Percentiles rank a stretch among this genome's conserved stretches.
phyloP scores from a whole-genome alignment of 2,113 vertebrate genomes.

The Pseudolaguvia tuberculata region DNA sequence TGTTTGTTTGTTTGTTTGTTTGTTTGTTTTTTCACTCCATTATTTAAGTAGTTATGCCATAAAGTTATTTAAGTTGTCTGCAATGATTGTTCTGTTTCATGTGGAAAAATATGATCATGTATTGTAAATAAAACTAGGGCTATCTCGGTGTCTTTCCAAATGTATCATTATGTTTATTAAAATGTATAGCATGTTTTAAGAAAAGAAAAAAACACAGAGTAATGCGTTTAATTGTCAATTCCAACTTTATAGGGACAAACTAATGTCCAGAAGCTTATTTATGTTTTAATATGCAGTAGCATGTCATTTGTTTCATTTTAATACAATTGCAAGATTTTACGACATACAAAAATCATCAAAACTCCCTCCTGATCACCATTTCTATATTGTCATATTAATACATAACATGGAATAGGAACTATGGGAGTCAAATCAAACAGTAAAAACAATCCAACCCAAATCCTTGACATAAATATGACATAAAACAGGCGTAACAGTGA shows the following conservation, averaged over 20 bases:
- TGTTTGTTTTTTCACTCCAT: constrained; percentile 63
- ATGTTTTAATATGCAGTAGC: too few relatives aligned
- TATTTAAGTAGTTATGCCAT: constrained; percentile 80
- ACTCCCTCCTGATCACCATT: background rate
- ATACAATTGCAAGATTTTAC: too few relatives aligned
- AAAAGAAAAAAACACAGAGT: constrained; percentile 42
- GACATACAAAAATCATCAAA: background rate
- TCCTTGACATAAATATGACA: too few relatives aligned
- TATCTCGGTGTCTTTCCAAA: constrained; percentile 73
- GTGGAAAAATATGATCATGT: constrained; percentile 73
- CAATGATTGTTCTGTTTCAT: constrained; percentile 74
- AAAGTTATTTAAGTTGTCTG: constrained; percentile 77
- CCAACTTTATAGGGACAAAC: too few relatives aligned
- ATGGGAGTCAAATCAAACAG: background rate
- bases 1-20: constrained; percentile 35
- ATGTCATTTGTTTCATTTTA: background rate
- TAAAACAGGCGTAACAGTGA: too few relatives aligned
- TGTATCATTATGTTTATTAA: constrained; percentile 79
- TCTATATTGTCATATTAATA: background rate
- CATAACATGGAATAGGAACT: background rate
- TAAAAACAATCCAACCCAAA: too few relatives aligned
- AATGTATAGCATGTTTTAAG: constrained; percentile 73
- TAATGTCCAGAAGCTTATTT: too few relatives aligned
- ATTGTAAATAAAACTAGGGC: constrained; percentile 80
- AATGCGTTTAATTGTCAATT: too few relatives aligned